Evolutionary conservation across 2,113 vertebrate genomes (phyloP).

Genomic region (Galemys pyrenaicus): DNA sequence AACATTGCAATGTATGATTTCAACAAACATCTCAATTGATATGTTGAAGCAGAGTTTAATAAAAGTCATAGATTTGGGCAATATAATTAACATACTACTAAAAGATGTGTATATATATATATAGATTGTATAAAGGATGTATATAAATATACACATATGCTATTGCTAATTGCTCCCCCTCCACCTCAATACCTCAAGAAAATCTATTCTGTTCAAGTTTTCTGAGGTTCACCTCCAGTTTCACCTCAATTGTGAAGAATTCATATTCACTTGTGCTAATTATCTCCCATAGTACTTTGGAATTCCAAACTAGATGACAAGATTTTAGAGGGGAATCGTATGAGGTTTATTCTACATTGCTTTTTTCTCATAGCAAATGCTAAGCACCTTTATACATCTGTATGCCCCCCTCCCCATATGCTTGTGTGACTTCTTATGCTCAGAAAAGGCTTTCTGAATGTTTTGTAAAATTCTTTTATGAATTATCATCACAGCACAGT

Average conservation of each 20-base stretch:
- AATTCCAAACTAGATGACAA: constrained; percentile 22
- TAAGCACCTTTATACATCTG: not conserved
- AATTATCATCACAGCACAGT: not conserved
- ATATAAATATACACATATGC: not conserved
- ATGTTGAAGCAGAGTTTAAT: not conserved
- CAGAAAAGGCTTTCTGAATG: not conserved
- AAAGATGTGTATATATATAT: not conserved
- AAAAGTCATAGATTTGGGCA: not conserved
- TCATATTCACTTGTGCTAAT: not conserved
- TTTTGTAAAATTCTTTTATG: constrained; percentile 44
- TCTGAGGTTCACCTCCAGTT: not conserved
- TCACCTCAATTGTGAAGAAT: constrained; percentile 26
- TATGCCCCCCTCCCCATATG: not conserved
- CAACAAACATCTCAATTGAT: not conserved
- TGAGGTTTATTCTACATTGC: not conserved
- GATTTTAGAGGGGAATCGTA: not conserved
- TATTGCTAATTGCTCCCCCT: not conserved
- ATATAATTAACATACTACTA: not conserved
- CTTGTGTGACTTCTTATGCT: not conserved
- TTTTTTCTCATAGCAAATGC: not conserved
- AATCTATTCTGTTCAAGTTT: not conserved
- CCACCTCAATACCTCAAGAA: not conserved
- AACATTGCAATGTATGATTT: not conserved
- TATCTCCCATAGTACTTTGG: constrained; percentile 14
- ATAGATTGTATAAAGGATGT: too few species aligned